Percentiles rank a stretch among this genome's conserved stretches.
These are phyloP conservation scores for Rosalia funebris DNA, from an alignment of 2,888 invertebrate genomes.

Conservation along the genomic window DNA sequence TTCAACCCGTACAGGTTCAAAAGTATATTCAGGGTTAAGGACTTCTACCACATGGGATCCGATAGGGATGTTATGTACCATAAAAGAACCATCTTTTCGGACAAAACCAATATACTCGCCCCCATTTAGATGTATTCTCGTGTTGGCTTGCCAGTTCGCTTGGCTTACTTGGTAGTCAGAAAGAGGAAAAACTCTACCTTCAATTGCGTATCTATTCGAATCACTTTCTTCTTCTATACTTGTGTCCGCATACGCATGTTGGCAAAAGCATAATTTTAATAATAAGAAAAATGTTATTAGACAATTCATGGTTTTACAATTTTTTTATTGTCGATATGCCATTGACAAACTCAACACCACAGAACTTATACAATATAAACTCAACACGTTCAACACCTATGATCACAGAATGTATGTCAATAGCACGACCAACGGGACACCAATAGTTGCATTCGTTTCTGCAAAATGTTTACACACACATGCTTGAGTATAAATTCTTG, in stretches of 20 bases:
- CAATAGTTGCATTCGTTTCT: too few species aligned
- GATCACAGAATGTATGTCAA: too few species aligned
- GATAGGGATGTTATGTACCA: conserved; percentile 85
- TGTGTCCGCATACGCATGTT: conserved; percentile 35
- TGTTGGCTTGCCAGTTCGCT: conserved; percentile 79
- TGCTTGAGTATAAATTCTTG: too few species aligned
- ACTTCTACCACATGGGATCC: conserved; percentile 96
- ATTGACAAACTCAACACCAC: too few species aligned
- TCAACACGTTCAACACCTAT: too few species aligned
- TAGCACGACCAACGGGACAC: too few species aligned
- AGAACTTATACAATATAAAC: too few species aligned
- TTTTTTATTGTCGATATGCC: background rate
- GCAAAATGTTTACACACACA: too few species aligned
- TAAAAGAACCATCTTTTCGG: conserved; percentile 91
- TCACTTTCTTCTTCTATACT: conserved; percentile 60
- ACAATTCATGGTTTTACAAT: conserved; percentile 7
- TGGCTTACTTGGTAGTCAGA: conserved; percentile 68
- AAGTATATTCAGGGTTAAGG: conserved; percentile 88
- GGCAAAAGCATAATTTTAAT: background rate
- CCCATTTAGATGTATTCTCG: conserved; percentile 85
- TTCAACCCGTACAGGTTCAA: conserved; percentile 95
- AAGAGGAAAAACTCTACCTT: conserved; percentile 82
- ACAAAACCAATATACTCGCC: conserved; percentile 90
- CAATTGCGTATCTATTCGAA: conserved; percentile 75
- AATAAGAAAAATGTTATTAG: conserved; percentile 8